Conservation (phyloP, 2,113 vertebrate species). For the Daphoenositta chrysoptera region DNA sequence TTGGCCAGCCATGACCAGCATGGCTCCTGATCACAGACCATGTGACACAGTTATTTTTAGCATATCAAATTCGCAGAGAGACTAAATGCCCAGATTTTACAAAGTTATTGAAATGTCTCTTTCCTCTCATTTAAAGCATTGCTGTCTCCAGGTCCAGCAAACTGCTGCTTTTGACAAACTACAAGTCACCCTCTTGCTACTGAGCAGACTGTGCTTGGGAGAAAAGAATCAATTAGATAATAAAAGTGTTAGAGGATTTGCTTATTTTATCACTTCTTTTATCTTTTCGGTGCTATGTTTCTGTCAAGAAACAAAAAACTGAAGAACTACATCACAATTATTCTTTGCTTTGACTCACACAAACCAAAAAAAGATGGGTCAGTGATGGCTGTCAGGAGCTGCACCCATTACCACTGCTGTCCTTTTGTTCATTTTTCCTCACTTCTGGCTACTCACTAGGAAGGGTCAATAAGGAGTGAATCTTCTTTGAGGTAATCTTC, state of each 20-base stretch:
- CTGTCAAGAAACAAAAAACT: background rate
- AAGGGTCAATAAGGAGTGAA: background rate
- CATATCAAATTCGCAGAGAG: background rate
- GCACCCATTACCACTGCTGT: background rate
- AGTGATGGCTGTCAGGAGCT: background rate
- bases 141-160: background rate
- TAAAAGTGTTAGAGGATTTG: background rate
- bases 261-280: background rate
- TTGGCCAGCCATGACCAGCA: background rate
- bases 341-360: background rate
- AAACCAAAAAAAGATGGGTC: background rate
- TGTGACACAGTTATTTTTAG: background rate
- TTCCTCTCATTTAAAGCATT: background rate
- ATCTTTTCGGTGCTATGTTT: background rate
- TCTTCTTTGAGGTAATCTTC: background rate
- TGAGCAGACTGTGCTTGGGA: background rate
- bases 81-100: background rate
- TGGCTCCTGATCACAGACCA: background rate
- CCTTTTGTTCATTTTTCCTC: background rate
- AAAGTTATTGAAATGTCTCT: background rate
- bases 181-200: background rate
- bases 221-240: background rate
- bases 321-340: background rate
- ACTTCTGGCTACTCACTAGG: background rate
- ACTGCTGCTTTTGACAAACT: background rate